Evolutionary conservation across 2,888 invertebrate genomes (phyloP).

Genomic region (Chrysopilus asiliformis): DNA sequence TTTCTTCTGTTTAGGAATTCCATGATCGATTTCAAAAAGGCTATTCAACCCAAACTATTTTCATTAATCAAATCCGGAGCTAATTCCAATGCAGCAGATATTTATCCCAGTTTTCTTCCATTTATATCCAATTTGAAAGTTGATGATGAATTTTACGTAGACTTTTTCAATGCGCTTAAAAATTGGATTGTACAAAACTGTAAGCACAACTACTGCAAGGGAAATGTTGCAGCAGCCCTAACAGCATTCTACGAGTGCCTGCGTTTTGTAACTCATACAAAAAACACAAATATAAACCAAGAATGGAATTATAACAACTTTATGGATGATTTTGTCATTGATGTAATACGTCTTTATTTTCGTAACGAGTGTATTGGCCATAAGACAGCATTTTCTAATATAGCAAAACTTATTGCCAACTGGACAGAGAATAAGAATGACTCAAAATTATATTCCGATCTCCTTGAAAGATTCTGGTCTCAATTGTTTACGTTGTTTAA

Average conservation of each 20-base stretch:
- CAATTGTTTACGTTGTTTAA: conserved; percentile 22
- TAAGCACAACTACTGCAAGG: conserved; percentile 45
- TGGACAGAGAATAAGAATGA: conserved; percentile 39
- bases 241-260: conserved; percentile 62
- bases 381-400: conserved; percentile 39
- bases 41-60: conserved; percentile 58
- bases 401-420: conserved; percentile 40
- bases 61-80: conserved; percentile 54
- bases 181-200: conserved; percentile 49
- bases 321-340: conserved; percentile 23
- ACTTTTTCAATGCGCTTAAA: conserved; percentile 56
- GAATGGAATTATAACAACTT: conserved; percentile 15
- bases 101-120: conserved; percentile 63
- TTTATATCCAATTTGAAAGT: conserved; percentile 49
- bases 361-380: conserved; percentile 30
- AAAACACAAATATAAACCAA: conserved; percentile 25
- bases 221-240: conserved; percentile 53
- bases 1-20: conserved; percentile 21
- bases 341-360: conserved; percentile 38
- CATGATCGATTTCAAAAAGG: conserved; percentile 57
- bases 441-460: conserved; percentile 20
- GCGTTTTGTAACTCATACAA: conserved; percentile 44
- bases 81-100: conserved; percentile 57
- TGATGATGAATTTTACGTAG: conserved; percentile 41
- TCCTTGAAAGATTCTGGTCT: conserved; percentile 27